Evolutionary conservation across 1,140 invertebrate species (phyloP), one percentile per base, ranked within the genome.

Genomic region (Rhyacophila brunnea): DNA sequence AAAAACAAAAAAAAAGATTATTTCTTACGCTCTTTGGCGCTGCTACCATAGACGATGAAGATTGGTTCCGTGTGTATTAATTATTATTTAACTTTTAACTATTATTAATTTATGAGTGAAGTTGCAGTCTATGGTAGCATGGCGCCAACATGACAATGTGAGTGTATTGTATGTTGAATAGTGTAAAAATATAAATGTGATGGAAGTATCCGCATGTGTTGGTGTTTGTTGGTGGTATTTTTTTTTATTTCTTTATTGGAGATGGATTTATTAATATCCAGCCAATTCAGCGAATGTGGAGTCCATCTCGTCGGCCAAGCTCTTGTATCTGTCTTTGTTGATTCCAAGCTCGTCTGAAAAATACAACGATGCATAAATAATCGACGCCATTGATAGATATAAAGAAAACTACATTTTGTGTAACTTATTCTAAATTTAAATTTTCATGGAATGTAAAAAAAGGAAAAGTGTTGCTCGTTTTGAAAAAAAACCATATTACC

Each of bases 251-350:
- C 66, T 68, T 67, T 81, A 28, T 5, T 9, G 23, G 23, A 28
- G 23, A 28, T 28, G 23, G 23, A 28, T 28, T 28, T 3, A 28
- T 28, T 90, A 90, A 74, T 90, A 90, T 74, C 88, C 88, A 67
- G 88, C 88, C 87, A 98, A 86, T 85, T 98, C 95, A 74, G 93
- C 92, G 83, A 96, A 96, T 72, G 95, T 96, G 74, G 90, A 89
- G 85, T 98, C 95, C 90, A 98, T 91, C 80, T 98, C 96, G 80
- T 98, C 95, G 70, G 89, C 88, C 78, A 91, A 80, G 65, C 87
- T 89, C 86, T 98, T 98, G 91, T 96, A 98, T 87, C 93, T 92
- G 85, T 98, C 95, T 86, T 98, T 98, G 86, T 98, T 96, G 85
- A 95, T 91, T 71, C 96, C 92, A 81, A 98, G 84, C 83, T 98